These are phyloP conservation scores for Parnassius apollo DNA, from an alignment of 2,888 invertebrate genomes.

Conservation along the genomic window DNA sequence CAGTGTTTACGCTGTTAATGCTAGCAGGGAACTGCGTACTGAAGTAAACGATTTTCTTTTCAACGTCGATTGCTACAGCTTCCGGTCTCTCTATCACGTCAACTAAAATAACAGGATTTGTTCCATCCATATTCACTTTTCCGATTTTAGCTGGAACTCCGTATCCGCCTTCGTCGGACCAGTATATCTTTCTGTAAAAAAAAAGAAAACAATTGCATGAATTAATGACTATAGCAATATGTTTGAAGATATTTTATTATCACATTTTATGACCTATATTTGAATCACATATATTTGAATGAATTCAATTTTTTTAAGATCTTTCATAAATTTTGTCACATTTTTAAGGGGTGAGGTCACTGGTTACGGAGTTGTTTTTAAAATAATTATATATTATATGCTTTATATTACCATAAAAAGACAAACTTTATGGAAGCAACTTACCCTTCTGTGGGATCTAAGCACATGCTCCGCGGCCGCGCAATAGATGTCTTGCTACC, in stretches of 20 bases:
- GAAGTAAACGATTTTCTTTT: conserved; percentile 92
- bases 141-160: conserved; percentile 94
- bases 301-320: too few species aligned
- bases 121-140: conserved; percentile 96
- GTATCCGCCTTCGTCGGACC: conserved; percentile 97
- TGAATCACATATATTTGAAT: too few species aligned
- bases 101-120: conserved; percentile 86
- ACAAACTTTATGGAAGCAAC: conserved; percentile 37
- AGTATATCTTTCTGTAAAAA: conserved; percentile 88
- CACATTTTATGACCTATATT: too few species aligned
- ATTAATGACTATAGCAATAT: too few species aligned
- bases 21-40: conserved; percentile 88
- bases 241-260: too few species aligned
- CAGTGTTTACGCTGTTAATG: conserved; percentile 86
- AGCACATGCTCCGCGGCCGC: conserved; percentile 91
- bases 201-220: background rate
- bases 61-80: conserved; percentile 91
- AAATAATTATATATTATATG: too few species aligned
- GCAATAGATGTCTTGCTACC: conserved; percentile 93
- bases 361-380: too few species aligned
- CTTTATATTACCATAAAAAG: too few species aligned
- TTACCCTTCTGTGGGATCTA: conserved; percentile 96
- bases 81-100: conserved; percentile 88
- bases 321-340: too few species aligned
- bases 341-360: too few species aligned